Base-by-base conservation (phyloP, 1,140 invertebrate genomes). In the Cydia splendana region DNA sequence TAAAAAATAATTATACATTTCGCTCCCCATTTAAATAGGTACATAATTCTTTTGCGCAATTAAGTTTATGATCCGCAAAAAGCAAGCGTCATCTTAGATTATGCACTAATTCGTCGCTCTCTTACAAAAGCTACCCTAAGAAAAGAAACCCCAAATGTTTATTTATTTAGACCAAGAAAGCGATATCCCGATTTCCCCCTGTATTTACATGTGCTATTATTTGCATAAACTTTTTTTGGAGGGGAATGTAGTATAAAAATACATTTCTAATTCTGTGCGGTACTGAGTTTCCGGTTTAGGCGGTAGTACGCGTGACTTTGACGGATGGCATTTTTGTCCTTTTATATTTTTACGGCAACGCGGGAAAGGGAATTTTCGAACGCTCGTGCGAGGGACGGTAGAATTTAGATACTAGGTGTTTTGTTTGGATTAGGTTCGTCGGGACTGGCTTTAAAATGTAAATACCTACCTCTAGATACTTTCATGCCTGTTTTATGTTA, bases 191-290 rank as follows among this genome's bases (percentile, higher is more conserved):
- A 74, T 81, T 78, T 84, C 82, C 83, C 83, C 79, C 80, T 80
- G 87, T 87, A 85, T 91, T 87, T 89, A 90, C 89, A 91, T 83
- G 88, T 90, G 87, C 84, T 88, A 85, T 91, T 93, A 91, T 91
- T 91, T 93, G 91, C 90, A 91, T 93, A 91, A 87, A 87, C 82
- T 86, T 91, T 91, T 91, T 90, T 34, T 85, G 51, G 82, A 86
- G 86, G 85, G 89, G 84, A 82, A 81, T 85, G 83, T 85, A 75
- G 81, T 85, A 84, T 89, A 90, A 89, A 92, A 91, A 93, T 93
- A 93, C 84, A 88, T 89, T 91, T 93, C 91, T 91, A 91, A 91
- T 91, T 93, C 86, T 85, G 88, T 91, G 81, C 82, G 75, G 80
- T 82, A 79, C 81, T 75, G 83, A 82, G 81, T 87, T 91, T 90